Evolutionary conservation across 2,888 invertebrate species (phyloP).

Genomic region (Acleris literana): DNA sequence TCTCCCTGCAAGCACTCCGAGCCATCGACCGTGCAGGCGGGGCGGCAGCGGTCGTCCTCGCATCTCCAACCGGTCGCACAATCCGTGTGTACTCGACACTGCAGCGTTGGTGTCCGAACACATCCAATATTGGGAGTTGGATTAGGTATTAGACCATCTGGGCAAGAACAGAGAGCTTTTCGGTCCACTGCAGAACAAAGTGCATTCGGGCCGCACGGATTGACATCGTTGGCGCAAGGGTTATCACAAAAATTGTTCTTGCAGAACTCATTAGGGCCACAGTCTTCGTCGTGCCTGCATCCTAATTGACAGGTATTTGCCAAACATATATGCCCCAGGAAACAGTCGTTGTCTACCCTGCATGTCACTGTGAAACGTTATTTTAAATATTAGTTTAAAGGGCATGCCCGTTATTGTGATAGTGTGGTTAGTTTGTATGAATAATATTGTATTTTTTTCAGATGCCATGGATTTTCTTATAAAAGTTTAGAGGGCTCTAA

Average conservation of each 20-base stretch:
- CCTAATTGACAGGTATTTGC: conserved; percentile 93
- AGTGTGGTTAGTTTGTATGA: too few relatives aligned
- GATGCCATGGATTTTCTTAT: too few relatives aligned
- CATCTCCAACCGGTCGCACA: conserved; percentile 89
- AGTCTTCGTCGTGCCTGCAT: conserved; percentile 94
- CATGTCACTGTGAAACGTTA: conserved; percentile 87
- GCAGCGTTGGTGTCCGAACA: conserved; percentile 89
- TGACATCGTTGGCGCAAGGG: conserved; percentile 86
- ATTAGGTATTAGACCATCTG: conserved; percentile 91
- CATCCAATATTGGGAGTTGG: conserved; percentile 95
- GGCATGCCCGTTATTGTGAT: too few relatives aligned
- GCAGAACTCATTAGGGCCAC: conserved; percentile 92
- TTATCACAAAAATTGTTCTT: conserved; percentile 90
- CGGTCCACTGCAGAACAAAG: conserved; percentile 91
- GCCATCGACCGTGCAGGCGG: conserved; percentile 89
- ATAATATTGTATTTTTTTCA: too few relatives aligned
- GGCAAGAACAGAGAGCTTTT: conserved; percentile 91
- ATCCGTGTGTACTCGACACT: conserved; percentile 90
- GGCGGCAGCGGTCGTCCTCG: conserved; percentile 88
- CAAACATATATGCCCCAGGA: conserved; percentile 94
- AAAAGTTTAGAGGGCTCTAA: too few relatives aligned
- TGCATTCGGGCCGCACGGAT: conserved; percentile 94
- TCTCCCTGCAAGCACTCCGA: conserved; percentile 92
- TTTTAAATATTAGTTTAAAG: too few relatives aligned
- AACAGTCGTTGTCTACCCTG: conserved; percentile 95